Evolutionary conservation across 2,113 vertebrate genomes (phyloP).

Genomic region (Collichthys lucidus): DNA sequence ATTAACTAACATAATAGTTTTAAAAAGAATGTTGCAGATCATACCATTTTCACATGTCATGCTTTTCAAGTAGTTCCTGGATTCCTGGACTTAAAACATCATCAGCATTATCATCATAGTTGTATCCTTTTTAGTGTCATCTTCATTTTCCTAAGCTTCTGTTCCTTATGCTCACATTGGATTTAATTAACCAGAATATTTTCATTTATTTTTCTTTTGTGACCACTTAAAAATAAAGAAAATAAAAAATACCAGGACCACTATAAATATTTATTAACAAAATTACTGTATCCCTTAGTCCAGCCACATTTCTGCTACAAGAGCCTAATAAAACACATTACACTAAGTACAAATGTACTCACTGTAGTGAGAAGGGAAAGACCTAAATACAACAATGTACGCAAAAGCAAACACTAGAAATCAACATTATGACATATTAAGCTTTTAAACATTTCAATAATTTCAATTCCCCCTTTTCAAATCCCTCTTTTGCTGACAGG

Average conservation of each 20-base stretch:
- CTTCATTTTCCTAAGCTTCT: too few species aligned
- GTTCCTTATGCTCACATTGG: too few species aligned
- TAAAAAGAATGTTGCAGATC: neutral
- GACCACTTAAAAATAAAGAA: too few species aligned
- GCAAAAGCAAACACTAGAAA: neutral
- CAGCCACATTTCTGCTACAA: neutral
- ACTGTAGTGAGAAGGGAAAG: neutral
- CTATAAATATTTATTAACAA: too few species aligned
- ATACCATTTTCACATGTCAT: neutral
- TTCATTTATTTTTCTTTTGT: too few species aligned
- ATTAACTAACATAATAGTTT: neutral
- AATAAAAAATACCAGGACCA: too few species aligned
- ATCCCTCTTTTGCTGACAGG: neutral
- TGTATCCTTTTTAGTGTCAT: too few species aligned
- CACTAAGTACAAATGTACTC: neutral
- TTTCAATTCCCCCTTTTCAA: neutral
- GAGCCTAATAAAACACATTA: neutral
- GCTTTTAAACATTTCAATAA: neutral
- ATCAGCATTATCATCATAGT: neutral
- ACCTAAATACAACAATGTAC: neutral
- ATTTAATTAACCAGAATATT: too few species aligned
- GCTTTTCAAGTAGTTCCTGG: neutral
- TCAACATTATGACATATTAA: neutral
- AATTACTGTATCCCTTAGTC: neutral
- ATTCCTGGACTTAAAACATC: neutral